These are phyloP conservation scores for Drosophila baimaii DNA, from an alignment of 1,140 invertebrate species.

Conservation along the genomic window DNA sequence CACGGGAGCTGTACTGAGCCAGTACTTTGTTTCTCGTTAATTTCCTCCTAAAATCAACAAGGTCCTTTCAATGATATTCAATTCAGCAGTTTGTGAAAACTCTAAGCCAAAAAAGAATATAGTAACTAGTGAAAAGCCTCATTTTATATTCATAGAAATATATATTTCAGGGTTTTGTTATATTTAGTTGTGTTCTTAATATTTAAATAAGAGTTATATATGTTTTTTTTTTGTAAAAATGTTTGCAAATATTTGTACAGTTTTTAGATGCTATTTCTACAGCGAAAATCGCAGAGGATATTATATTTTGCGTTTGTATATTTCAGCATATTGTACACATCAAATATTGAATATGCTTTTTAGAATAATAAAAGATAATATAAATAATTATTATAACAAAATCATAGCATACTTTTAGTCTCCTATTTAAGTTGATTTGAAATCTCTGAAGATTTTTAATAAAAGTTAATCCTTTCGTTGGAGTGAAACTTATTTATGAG, in stretches of 20 bases:
- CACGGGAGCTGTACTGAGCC: conserved; percentile 21
- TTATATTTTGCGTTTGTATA: too few relatives aligned
- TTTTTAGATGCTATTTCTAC: background rate
- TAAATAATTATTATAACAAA: too few relatives aligned
- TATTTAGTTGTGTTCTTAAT: background rate
- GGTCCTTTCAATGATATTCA: background rate
- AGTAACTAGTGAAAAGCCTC: too few relatives aligned
- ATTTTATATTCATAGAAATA: too few relatives aligned
- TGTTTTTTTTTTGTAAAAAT: background rate
- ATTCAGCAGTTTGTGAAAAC: background rate
- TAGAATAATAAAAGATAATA: background rate
- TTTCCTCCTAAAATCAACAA: conserved; percentile 36
- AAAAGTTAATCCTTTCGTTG: too few relatives aligned
- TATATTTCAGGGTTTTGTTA: background rate
- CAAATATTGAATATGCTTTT: too few relatives aligned
- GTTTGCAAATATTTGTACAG: background rate
- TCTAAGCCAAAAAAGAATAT: background rate
- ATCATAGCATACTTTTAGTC: too few relatives aligned
- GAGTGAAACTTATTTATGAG: background rate
- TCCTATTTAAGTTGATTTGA: too few relatives aligned
- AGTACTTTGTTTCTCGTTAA: conserved; percentile 22
- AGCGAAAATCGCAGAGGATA: background rate
- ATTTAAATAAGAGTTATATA: background rate
- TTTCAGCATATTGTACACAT: background rate
- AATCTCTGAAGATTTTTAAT: too few relatives aligned